Percentiles rank a stretch among this genome's conserved stretches.
Conservation (phyloP, 2,888 invertebrate species). For the Xanthostigma xanthostigma region DNA sequence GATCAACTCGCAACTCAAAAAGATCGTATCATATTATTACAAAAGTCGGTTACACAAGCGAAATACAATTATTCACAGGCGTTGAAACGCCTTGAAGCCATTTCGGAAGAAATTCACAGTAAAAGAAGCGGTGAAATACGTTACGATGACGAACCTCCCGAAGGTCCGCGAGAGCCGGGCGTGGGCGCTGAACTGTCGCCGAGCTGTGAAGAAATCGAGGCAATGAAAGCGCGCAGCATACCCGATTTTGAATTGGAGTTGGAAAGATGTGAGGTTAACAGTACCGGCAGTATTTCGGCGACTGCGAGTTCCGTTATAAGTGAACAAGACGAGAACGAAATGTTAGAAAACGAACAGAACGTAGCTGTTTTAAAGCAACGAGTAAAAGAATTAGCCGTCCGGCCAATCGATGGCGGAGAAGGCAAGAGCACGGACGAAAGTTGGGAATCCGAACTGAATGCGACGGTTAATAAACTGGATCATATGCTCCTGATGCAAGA, state of each 20-base stretch:
- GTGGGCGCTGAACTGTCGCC: conserved; percentile 41
- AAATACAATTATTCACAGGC: conserved; percentile 73
- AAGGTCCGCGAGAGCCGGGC: conserved; percentile 45
- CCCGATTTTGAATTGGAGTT: conserved; percentile 38
- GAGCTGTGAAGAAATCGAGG: conserved; percentile 15
- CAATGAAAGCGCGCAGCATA: conserved; percentile 19
- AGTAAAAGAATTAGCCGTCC: conserved; percentile 54
- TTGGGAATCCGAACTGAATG: conserved; percentile 64
- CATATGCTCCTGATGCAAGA: conserved; percentile 54
- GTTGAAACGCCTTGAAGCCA: conserved; percentile 69
- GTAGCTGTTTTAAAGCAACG: conserved; percentile 51
- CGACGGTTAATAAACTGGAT: conserved; percentile 63
- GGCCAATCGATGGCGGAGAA: conserved; percentile 57
- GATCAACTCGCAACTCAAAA: conserved; percentile 76
- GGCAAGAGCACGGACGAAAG: conserved; percentile 48
- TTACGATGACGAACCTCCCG: conserved; percentile 28
- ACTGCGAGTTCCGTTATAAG: conserved; percentile 33
- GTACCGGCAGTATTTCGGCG: conserved; percentile 36
- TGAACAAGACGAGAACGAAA: conserved; percentile 23
- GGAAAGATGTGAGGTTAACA: conserved; percentile 39
- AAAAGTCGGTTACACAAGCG: conserved; percentile 60
- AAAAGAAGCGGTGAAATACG: conserved; percentile 35
- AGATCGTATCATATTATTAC: conserved; percentile 65
- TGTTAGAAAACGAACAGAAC: conserved; percentile 28
- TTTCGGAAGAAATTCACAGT: conserved; percentile 81